phyloP scores from a whole-genome alignment of 2,888 invertebrate genomes.

The Dynastes tityus region DNA sequence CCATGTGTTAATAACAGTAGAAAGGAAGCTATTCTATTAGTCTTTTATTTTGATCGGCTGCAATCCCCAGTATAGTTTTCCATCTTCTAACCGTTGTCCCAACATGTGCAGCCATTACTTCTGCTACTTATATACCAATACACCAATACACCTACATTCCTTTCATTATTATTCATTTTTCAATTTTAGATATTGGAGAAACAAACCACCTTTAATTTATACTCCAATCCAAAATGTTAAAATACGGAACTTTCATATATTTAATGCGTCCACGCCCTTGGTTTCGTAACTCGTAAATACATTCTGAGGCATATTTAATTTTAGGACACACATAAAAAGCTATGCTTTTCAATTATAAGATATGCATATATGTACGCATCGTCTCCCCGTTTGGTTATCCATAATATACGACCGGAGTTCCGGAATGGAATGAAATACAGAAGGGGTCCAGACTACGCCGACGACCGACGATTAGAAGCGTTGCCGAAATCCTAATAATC shows the following conservation, averaged over 20 bases:
- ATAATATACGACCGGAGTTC: slow-evolving; percentile 37
- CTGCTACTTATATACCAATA: no score
- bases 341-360: slow-evolving; percentile 11
- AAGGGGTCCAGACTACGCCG: slow-evolving; percentile 13
- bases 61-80: no score
- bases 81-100: no score
- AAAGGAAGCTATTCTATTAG: no score
- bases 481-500: slow-evolving; percentile 44
- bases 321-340: not conserved
- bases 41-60: no score
- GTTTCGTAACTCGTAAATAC: slow-evolving; percentile 6
- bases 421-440: slow-evolving; percentile 40
- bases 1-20: no score
- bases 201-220: not conserved
- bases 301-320: slow-evolving; percentile 5
- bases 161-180: no score
- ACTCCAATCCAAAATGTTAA: not conserved
- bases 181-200: no score
- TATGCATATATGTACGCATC: slow-evolving; percentile 1
- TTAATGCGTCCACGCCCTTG: not conserved
- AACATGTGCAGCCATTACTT: no score
- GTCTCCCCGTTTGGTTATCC: slow-evolving; percentile 17
- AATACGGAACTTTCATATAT: not conserved
- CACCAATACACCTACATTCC: not conserved
- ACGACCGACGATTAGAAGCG: slow-evolving; percentile 30